Conservation (phyloP, 1,140 invertebrate genomes). For the Cydia strobilella region DNA sequence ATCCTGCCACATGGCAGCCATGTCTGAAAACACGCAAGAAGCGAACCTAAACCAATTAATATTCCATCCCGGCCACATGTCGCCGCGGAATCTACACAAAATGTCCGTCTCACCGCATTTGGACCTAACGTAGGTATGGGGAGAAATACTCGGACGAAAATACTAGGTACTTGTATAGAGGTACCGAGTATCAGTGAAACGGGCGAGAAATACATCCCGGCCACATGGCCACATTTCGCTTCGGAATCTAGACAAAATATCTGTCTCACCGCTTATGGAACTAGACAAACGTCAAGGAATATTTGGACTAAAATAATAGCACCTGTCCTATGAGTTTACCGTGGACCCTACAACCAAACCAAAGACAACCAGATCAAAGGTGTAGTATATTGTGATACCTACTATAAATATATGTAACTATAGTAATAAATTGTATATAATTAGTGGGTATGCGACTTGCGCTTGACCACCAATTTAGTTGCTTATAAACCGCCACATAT, state of each 20-base stretch:
- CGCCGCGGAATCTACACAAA: conserved; percentile 21
- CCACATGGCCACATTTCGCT: not conserved
- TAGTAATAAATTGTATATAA: too few relatives aligned
- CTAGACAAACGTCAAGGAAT: not conserved
- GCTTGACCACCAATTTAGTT: not conserved
- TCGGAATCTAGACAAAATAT: not conserved
- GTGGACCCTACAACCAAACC: too few relatives aligned
- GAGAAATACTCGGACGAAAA: not conserved
- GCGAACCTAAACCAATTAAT: conserved; percentile 24
- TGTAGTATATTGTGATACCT: too few relatives aligned
- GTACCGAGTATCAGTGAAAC: not conserved
- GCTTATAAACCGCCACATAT: not conserved
- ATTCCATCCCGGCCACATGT: conserved; percentile 32
- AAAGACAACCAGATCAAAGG: too few relatives aligned
- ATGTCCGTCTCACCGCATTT: conserved; percentile 26
- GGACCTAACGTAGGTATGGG: not conserved
- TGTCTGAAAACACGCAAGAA: conserved; percentile 25
- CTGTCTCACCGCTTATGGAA: not conserved
- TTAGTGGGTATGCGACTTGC: too few relatives aligned
- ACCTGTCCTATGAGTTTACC: too few relatives aligned
- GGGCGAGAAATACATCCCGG: not conserved
- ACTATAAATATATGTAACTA: too few relatives aligned
- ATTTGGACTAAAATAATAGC: not conserved
- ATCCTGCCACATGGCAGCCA: conserved; percentile 20
- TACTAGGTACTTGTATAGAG: not conserved